phyloP scores from a whole-genome alignment of 2,888 invertebrate species.

The Chrysolina haemoptera region DNA sequence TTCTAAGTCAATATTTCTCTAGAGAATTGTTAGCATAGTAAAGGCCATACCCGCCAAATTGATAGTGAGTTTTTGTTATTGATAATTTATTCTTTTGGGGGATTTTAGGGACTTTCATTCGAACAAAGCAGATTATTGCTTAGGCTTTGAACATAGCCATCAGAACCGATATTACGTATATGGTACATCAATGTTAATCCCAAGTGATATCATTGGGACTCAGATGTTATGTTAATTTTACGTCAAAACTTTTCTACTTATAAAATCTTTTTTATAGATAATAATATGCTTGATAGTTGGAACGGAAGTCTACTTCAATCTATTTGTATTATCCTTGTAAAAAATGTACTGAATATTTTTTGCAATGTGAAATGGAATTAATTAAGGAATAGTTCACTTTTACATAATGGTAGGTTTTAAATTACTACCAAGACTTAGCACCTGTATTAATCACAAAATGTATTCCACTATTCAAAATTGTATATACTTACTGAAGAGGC shows the following conservation, averaged over 20 bases:
- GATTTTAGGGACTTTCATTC: not conserved
- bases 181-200: not conserved
- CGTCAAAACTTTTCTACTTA: not conserved
- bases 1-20: not conserved
- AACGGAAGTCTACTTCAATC: not conserved
- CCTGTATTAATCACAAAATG: not conserved
- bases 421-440: not conserved
- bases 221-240: not conserved
- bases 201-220: not conserved
- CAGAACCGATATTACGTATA: not conserved
- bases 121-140: too few species aligned
- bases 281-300: not conserved
- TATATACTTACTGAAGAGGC: not conserved
- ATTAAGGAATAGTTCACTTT: constrained; percentile 29
- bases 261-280: not conserved
- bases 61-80: not conserved
- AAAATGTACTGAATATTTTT: constrained; percentile 35
- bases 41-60: not conserved
- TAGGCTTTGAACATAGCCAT: too few species aligned
- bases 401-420: constrained; percentile 6
- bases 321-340: constrained; percentile 22
- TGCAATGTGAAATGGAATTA: constrained; percentile 48
- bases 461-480: not conserved
- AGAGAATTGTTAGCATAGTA: not conserved
- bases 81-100: not conserved